phyloP scores from a whole-genome alignment of 2,888 invertebrate genomes.

The Steromphala cineraria region DNA sequence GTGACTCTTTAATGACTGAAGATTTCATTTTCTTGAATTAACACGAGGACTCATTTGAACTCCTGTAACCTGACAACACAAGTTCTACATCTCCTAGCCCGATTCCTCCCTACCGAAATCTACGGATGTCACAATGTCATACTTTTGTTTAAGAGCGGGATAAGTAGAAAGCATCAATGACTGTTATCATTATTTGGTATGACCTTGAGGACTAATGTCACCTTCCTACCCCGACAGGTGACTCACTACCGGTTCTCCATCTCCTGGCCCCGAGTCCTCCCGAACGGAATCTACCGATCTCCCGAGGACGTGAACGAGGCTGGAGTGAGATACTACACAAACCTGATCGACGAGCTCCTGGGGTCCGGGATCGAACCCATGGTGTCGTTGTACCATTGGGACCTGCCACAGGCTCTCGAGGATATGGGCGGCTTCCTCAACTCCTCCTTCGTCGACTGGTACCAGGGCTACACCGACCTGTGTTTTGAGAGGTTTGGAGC shows the following conservation, averaged over 20 bases:
- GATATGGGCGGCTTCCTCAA: slow-evolving; percentile 75
- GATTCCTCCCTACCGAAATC: too few species aligned
- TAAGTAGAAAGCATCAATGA: too few species aligned
- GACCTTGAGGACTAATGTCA: not conserved
- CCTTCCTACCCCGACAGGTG: slow-evolving; percentile 39
- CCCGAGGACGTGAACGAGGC: slow-evolving; percentile 78
- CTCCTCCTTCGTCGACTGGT: slow-evolving; percentile 65
- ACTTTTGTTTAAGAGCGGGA: too few species aligned
- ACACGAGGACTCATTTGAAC: too few species aligned
- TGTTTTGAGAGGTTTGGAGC: slow-evolving; percentile 72
- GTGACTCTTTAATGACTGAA: too few species aligned
- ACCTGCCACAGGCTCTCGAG: slow-evolving; percentile 75
- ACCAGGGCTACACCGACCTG: slow-evolving; percentile 65
- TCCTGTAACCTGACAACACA: too few species aligned
- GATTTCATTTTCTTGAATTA: too few species aligned
- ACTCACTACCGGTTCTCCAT: slow-evolving; percentile 76
- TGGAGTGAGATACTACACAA: slow-evolving; percentile 86
- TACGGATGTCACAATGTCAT: too few species aligned
- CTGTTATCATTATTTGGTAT: too few species aligned
- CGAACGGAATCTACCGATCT: slow-evolving; percentile 77
- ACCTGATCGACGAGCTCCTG: slow-evolving; percentile 84
- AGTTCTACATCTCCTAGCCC: too few species aligned
- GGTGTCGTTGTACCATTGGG: slow-evolving; percentile 78
- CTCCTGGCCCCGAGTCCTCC: slow-evolving; percentile 86
- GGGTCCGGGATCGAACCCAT: slow-evolving; percentile 79